phyloP scores from a whole-genome alignment of 64 coral and sea anemone genomes.

The Hydrozoanthus tunicans region DNA sequence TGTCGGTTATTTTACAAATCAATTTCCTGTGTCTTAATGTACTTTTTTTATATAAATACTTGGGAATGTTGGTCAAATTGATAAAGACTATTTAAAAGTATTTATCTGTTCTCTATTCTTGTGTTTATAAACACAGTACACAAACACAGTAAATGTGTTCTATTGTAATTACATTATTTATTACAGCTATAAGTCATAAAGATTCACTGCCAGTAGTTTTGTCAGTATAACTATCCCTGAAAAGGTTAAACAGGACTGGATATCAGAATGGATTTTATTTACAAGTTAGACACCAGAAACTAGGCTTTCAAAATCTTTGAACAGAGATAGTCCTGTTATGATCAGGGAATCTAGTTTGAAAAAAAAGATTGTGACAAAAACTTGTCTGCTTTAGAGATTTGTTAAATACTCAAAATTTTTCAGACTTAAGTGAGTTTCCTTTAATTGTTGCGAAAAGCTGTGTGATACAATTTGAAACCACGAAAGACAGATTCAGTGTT shows the following conservation, averaged over 20 bases:
- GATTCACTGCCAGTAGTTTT: background rate
- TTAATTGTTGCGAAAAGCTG: background rate
- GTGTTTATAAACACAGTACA: too few species aligned
- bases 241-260: slow-evolving; percentile 36
- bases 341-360: background rate
- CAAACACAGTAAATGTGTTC: background rate
- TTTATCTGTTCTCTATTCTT: too few species aligned
- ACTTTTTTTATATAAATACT: too few species aligned
- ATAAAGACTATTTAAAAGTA: too few species aligned
- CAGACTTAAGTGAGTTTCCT: background rate
- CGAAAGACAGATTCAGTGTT: background rate
- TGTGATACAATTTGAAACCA: background rate
- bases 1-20: too few species aligned
- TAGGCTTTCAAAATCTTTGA: background rate
- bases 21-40: too few species aligned
- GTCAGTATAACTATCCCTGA: background rate
- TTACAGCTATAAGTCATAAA: background rate
- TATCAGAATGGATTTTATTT: slow-evolving; percentile 19
- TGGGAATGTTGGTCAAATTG: too few species aligned
- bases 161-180: background rate
- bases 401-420: background rate
- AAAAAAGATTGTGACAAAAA: too few species aligned
- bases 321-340: background rate
- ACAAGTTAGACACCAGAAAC: too few species aligned
- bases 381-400: background rate